Conservation (phyloP, 2,888 invertebrate genomes). For the Galerucella nymphaeae region DNA sequence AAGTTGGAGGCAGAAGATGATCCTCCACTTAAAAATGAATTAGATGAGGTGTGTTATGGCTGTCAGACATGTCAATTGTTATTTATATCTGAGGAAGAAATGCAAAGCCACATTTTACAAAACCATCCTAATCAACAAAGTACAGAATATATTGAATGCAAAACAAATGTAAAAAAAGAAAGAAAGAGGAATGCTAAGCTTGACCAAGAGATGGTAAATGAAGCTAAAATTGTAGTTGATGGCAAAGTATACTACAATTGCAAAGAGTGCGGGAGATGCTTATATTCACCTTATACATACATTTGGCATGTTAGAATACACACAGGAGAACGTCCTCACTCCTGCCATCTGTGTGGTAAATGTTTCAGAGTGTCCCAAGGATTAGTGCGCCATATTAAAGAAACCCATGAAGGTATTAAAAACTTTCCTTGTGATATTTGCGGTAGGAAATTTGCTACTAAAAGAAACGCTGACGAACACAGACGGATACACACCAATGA, state of each 20-base stretch:
- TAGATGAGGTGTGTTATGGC: conserved; percentile 45
- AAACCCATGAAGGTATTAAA: conserved; percentile 73
- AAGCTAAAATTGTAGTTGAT: conserved; percentile 63
- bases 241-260: conserved; percentile 71
- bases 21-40: conserved; percentile 26
- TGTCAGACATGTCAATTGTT: conserved; percentile 57
- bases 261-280: conserved; percentile 69
- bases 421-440: conserved; percentile 71
- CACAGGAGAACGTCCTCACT: conserved; percentile 74
- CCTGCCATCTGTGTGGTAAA: conserved; percentile 75
- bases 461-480: conserved; percentile 72
- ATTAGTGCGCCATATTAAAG: conserved; percentile 71
- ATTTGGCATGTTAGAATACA: conserved; percentile 74
- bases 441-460: conserved; percentile 70
- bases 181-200: conserved; percentile 56
- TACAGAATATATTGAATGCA: conserved; percentile 29
- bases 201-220: conserved; percentile 64
- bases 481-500: conserved; percentile 72
- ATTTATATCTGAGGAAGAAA: conserved; percentile 53
- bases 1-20: conserved; percentile 30
- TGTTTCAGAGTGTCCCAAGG: conserved; percentile 75
- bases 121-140: conserved; percentile 51
- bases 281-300: conserved; percentile 73
- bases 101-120: conserved; percentile 53
- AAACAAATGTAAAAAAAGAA: conserved; percentile 40